Evolutionary conservation across 1,140 invertebrate species (phyloP).

Genomic region (Drosophila leontia): DNA sequence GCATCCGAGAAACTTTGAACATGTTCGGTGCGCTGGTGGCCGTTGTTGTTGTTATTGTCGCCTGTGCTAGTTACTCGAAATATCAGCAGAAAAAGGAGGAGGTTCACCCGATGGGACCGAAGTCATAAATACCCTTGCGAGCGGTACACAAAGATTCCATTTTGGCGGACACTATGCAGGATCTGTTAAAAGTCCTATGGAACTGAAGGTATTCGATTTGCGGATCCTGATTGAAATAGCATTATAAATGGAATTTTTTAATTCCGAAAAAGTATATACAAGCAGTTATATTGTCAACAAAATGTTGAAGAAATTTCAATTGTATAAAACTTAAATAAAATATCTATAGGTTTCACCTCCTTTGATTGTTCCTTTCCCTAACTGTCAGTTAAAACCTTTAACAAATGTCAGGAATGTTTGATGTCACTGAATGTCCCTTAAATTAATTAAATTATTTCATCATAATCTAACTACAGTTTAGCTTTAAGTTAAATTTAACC

Average conservation of each 20-base stretch:
- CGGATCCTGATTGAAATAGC: neutral
- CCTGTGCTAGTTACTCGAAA: conserved; percentile 76
- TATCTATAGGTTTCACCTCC: too few relatives aligned
- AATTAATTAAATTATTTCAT: too few relatives aligned
- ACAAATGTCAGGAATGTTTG: too few relatives aligned
- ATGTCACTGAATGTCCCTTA: too few relatives aligned
- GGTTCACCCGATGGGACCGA: conserved; percentile 42
- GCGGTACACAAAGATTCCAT: neutral
- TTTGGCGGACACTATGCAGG: neutral
- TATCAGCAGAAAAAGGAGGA: conserved; percentile 71
- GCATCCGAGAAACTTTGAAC: conserved; percentile 79
- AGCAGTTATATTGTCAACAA: neutral
- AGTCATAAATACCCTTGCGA: conserved; percentile 26
- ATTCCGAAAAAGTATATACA: neutral
- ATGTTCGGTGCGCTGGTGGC: conserved; percentile 67
- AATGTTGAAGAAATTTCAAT: neutral
- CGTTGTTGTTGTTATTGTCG: conserved; percentile 31
- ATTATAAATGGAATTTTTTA: neutral
- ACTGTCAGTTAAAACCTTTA: neutral
- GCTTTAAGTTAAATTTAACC: too few relatives aligned
- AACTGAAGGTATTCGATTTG: too few relatives aligned
- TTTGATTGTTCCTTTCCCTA: neutral
- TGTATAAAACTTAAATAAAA: neutral
- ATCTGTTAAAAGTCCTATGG: neutral
- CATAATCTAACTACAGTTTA: neutral